phyloP scores from a whole-genome alignment of 2,888 invertebrate genomes.

The Euzetes globulus region DNA sequence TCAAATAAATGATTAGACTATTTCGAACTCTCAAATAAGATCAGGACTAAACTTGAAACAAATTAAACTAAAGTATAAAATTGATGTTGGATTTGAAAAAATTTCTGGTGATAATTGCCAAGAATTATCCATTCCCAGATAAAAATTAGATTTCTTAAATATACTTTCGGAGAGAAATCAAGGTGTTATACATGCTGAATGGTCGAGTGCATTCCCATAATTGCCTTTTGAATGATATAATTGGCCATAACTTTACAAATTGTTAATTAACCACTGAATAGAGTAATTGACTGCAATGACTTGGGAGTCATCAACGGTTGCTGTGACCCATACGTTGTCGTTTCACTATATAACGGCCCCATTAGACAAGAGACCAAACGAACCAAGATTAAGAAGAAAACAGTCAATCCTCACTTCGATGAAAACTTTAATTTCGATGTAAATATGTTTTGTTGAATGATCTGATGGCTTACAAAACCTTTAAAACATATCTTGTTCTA shows the following conservation, averaged over 20 bases:
- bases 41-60: too few relatives aligned
- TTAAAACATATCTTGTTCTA: constrained; percentile 13
- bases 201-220: too few relatives aligned
- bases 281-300: constrained; percentile 76
- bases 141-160: too few relatives aligned
- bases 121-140: too few relatives aligned
- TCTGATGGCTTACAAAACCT: not conserved
- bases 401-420: constrained; percentile 77
- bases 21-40: too few relatives aligned
- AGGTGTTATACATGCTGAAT: too few relatives aligned
- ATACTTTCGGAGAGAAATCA: too few relatives aligned
- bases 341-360: constrained; percentile 70
- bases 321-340: constrained; percentile 81
- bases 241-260: not conserved
- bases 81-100: too few relatives aligned
- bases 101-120: too few relatives aligned
- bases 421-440: constrained; percentile 73
- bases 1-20: too few relatives aligned
- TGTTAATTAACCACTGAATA: not conserved
- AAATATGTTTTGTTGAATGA: constrained; percentile 41
- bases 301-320: constrained; percentile 79
- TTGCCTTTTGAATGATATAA: not conserved
- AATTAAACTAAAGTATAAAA: too few relatives aligned
- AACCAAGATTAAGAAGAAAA: constrained; percentile 82
- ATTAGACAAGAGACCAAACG: constrained; percentile 55